Evolutionary conservation across 1,140 invertebrate species (phyloP).

Genomic region (Homalodisca vitripennis): DNA sequence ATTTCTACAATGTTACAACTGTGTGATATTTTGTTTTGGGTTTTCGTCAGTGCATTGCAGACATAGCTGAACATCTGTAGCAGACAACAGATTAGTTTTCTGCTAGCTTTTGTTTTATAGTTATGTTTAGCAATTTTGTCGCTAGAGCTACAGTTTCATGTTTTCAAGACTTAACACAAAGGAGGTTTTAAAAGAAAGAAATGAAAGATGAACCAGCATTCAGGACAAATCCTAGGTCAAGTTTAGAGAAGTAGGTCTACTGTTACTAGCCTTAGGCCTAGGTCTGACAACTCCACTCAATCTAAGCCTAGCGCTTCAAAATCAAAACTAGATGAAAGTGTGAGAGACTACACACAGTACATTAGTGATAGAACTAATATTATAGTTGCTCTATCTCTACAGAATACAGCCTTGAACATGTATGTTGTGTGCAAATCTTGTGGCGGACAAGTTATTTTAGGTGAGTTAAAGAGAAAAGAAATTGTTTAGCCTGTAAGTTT

Average conservation of each 20-base stretch:
- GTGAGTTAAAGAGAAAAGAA: not conserved
- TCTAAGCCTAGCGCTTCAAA: conserved; percentile 18
- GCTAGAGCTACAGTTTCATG: not conserved
- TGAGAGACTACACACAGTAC: too few species aligned
- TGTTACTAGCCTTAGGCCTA: not conserved
- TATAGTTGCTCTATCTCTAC: too few species aligned
- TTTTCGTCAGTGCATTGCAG: not conserved
- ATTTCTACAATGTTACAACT: not conserved
- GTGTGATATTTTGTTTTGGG: not conserved
- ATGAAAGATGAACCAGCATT: conserved; percentile 9
- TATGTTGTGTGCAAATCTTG: conserved; percentile 17
- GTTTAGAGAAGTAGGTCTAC: not conserved
- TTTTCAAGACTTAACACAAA: conserved; percentile 1
- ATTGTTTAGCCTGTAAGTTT: not conserved
- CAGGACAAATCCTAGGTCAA: not conserved
- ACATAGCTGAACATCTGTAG: not conserved
- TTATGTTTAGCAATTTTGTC: not conserved
- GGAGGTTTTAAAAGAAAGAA: conserved; percentile 17
- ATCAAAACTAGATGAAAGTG: conserved; percentile 16
- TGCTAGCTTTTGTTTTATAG: not conserved
- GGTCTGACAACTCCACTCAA: too few species aligned
- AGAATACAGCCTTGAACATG: conserved; percentile 12
- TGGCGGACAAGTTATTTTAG: not conserved
- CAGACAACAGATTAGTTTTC: not conserved
- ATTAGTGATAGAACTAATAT: too few species aligned